A percentile compares a stretch with the other conserved stretches of the same genome.
Conservation (phyloP, 2,888 invertebrate species). For the Seira ritae region DNA sequence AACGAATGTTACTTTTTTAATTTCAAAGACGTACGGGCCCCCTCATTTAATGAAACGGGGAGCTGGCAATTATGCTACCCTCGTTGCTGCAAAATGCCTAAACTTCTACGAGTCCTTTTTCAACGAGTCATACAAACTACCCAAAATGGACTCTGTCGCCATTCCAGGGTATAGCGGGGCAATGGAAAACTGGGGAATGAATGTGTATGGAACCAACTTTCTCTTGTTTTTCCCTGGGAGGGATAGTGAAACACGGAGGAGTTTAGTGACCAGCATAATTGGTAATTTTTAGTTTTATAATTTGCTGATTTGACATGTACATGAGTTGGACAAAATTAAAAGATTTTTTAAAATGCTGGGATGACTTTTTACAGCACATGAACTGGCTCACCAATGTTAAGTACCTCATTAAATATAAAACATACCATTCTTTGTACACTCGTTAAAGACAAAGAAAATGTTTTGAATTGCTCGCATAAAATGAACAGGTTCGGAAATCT, state of each 20-base stretch:
- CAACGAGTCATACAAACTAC: conserved; percentile 49
- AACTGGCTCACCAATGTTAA: conserved; percentile 55
- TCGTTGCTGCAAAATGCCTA: conserved; percentile 46
- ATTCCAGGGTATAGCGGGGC: conserved; percentile 50
- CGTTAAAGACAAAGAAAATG: not conserved
- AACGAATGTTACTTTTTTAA: not conserved
- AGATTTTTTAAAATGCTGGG: not conserved
- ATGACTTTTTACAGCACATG: conserved; percentile 38
- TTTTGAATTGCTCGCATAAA: conserved; percentile 5
- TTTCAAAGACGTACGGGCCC: conserved; percentile 43
- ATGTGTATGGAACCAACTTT: conserved; percentile 43
- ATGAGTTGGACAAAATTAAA: too few species aligned
- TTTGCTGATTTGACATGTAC: too few species aligned
- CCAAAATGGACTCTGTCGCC: conserved; percentile 65
- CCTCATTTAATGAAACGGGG: conserved; percentile 43
- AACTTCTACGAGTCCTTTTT: conserved; percentile 55
- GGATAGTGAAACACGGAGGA: conserved; percentile 42
- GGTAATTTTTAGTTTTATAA: conserved; percentile 22
- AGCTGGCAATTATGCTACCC: conserved; percentile 54
- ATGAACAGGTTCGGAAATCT: conserved; percentile 62
- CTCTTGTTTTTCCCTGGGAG: conserved; percentile 32
- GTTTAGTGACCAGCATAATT: conserved; percentile 39
- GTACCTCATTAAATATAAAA: not conserved
- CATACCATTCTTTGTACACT: not conserved
- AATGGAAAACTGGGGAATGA: conserved; percentile 50